Evolutionary conservation across 92 coral and sea anemone species (phyloP), one percentile per base, ranked within the genome.

Genomic region (Actinostola sp.): DNA sequence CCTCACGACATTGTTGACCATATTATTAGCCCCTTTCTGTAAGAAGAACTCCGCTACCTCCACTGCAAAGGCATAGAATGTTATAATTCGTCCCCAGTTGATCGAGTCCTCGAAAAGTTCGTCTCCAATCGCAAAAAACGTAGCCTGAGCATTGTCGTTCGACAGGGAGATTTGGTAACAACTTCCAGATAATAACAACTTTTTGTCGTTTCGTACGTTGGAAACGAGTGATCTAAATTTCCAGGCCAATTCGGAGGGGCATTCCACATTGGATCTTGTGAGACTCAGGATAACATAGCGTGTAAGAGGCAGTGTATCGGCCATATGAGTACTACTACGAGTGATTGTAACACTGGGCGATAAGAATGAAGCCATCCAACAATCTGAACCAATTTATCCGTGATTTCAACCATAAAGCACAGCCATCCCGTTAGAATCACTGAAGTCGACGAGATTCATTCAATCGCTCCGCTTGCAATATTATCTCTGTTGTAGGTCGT

Each of bases 31-130:
- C 33, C 80, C 77, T 71, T 75, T 76, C 10, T 50, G 72, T 46
- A 70, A 33, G 27, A 84, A 84, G 72, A 45, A 73, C 80, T 78
- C 84, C 9, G 84, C 89, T 21, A 78, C 63, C 56, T 84, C 80
- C 17, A 78, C 89, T 30, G 84, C 74, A 68, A 84, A 84, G 10
- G 89, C 84, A 36, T 63, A 71, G 46, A 63, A 72, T 2, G 89
- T 79, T 33, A 78, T 72, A 6, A 84, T 78, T 9, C 89, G 74
- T 0, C 89, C 89, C 89, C 89, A 84, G 63, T 84, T 84, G 42
- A 71, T 71, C 34, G 80, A 67, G 53, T 84, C 84, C 17, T 73
- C 72, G 50, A 84, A 84, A 31, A 84, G 67, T 33, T 84, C 80
- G 53, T 84, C 89, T 17, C 76, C 82, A 27, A 84, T 70, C 1